These are phyloP conservation scores for Margaritifera margaritifera DNA, from an alignment of 2,888 invertebrate species.

Conservation along the genomic window DNA sequence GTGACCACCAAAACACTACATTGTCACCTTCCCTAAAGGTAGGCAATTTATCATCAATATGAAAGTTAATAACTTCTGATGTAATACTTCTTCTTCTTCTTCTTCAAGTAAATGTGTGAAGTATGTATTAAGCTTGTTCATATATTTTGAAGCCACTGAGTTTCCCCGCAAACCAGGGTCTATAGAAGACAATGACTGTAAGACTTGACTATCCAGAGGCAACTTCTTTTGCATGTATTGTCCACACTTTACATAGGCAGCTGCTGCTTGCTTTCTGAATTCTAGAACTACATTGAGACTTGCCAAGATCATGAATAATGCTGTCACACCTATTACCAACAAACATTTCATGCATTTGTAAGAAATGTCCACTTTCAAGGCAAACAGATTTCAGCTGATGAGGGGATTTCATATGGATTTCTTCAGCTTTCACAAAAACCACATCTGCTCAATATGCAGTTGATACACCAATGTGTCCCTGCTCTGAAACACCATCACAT, in stretches of 20 bases:
- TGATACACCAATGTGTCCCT: conserved; percentile 8
- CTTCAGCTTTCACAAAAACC: conserved; percentile 4
- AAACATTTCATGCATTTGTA: not conserved
- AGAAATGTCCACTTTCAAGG: not conserved
- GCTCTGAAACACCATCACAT: conserved; percentile 14
- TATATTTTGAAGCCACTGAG: not conserved
- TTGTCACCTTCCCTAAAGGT: not conserved
- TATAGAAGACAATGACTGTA: conserved; percentile 7
- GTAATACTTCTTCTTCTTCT: not conserved
- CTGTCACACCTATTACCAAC: not conserved
- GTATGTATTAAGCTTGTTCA: not conserved
- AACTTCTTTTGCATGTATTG: conserved; percentile 14
- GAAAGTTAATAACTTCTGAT: conserved; percentile 6
- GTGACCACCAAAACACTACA: conserved; percentile 17
- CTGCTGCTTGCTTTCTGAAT: not conserved
- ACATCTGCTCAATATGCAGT: conserved; percentile 13
- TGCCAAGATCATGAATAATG: not conserved
- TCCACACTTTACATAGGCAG: conserved; percentile 8
- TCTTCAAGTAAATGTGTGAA: not conserved
- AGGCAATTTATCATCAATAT: conserved; percentile 5
- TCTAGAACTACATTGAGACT: not conserved
- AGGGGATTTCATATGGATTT: not conserved
- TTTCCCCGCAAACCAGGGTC: conserved; percentile 4
- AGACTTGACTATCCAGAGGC: conserved; percentile 2
- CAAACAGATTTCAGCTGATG: not conserved